Percentiles rank a stretch among this genome's conserved stretches.
Evolutionary conservation across 2,797 vertebrate species (phyloP).

Genomic region (Melanotaenia boesemani): DNA sequence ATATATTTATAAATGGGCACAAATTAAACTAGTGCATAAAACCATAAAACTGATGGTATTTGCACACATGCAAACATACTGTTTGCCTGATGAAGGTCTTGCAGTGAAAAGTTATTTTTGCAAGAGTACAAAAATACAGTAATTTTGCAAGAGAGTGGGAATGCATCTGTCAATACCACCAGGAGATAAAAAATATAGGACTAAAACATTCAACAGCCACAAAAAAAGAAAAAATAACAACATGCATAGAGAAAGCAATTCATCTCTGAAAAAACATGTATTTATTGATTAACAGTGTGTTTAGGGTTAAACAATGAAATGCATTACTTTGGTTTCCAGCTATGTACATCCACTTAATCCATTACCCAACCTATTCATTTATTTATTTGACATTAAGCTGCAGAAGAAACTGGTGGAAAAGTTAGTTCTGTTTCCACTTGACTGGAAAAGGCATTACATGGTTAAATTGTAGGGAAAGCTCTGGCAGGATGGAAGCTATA

Average conservation of each 20-base stretch:
- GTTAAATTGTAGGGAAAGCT: slow-evolving; percentile 21
- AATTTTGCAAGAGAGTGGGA: neutral
- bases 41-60: neutral
- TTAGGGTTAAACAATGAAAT: neutral
- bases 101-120: neutral
- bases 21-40: neutral
- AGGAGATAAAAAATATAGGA: neutral
- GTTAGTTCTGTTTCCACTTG: slow-evolving; percentile 7
- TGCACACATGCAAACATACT: neutral
- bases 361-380: neutral
- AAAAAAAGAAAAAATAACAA: neutral
- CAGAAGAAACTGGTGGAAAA: neutral
- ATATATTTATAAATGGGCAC: neutral
- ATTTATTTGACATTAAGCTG: neutral
- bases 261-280: neutral
- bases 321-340: neutral
- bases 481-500: slow-evolving; percentile 23
- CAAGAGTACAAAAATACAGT: neutral
- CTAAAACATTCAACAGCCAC: neutral
- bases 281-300: neutral
- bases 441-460: slow-evolving; percentile 30
- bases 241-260: neutral
- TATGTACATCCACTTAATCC: neutral
- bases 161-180: neutral
- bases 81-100: neutral